phyloP scores from a whole-genome alignment of 2,797 vertebrate genomes.

The Moxostoma hubbsi region DNA sequence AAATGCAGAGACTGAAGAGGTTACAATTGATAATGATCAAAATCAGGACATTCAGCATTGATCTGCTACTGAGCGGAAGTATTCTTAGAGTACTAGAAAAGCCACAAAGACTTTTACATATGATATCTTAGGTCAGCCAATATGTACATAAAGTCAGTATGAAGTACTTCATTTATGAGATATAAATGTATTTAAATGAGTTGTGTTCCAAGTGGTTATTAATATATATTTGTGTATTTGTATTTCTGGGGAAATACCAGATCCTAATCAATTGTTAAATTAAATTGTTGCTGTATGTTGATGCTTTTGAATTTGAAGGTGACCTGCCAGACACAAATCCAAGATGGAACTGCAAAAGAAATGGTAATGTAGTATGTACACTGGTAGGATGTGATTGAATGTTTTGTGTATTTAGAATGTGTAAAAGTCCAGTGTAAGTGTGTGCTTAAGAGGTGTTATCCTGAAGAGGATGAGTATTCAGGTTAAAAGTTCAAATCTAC shows the following conservation, averaged over 20 bases:
- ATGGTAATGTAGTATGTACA: not conserved
- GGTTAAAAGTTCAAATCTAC: not conserved
- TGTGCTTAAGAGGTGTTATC: not conserved
- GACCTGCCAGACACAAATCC: not conserved
- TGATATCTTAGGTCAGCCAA: not conserved
- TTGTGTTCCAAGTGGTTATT: not conserved
- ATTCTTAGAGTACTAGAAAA: slow-evolving; percentile 16
- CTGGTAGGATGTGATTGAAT: not conserved
- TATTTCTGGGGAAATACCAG: not conserved
- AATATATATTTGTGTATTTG: not conserved
- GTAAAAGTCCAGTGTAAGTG: not conserved
- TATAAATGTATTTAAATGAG: not conserved
- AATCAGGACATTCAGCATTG: not conserved
- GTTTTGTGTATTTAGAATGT: not conserved
- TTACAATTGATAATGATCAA: not conserved
- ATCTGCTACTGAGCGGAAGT: not conserved
- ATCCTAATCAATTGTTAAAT: no score
- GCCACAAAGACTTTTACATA: not conserved
- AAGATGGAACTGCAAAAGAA: not conserved
- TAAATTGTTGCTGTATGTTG: not conserved
- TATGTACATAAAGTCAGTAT: not conserved
- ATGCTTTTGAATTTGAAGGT: not conserved
- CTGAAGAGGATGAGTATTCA: not conserved
- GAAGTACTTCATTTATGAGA: not conserved
- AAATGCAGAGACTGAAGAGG: not conserved